A percentile compares a stretch with the other conserved stretches of the same genome.
Evolutionary conservation across 2,797 vertebrate species (phyloP).

Genomic region (Brachyalestes nurse): DNA sequence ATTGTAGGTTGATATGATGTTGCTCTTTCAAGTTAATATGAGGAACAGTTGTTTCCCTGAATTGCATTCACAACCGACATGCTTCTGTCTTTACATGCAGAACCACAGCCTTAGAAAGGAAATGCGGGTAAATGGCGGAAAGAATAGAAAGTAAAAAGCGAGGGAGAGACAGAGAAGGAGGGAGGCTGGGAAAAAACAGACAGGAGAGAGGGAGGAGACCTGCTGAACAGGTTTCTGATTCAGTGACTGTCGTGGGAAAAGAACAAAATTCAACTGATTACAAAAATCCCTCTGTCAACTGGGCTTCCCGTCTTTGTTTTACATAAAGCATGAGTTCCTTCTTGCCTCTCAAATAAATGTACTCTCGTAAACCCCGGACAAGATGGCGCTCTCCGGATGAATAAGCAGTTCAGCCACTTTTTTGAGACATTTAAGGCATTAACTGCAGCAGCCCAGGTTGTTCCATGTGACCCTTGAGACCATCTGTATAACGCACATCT

Average conservation of each 20-base stretch:
- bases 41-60: constrained; percentile 25
- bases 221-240: constrained; percentile 67
- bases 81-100: constrained; percentile 37
- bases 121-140: constrained; percentile 37
- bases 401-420: constrained; percentile 10
- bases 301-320: constrained; percentile 9
- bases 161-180: constrained; percentile 32
- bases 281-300: background rate
- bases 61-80: constrained; percentile 23
- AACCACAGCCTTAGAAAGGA: constrained; percentile 21
- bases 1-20: constrained; percentile 1
- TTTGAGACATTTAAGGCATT: constrained; percentile 24
- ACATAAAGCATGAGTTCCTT: constrained; percentile 39
- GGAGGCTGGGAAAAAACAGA: constrained; percentile 47
- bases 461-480: background rate
- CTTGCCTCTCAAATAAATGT: background rate
- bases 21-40: constrained; percentile 21
- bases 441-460: constrained; percentile 1
- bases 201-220: constrained; percentile 62
- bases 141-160: constrained; percentile 29
- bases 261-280: constrained; percentile 54
- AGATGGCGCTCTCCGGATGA: constrained; percentile 3
- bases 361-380: background rate
- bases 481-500: background rate
- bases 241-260: constrained; percentile 68